phyloP scores from a whole-genome alignment of 2,797 vertebrate species.

The Onychomys arenicola region DNA sequence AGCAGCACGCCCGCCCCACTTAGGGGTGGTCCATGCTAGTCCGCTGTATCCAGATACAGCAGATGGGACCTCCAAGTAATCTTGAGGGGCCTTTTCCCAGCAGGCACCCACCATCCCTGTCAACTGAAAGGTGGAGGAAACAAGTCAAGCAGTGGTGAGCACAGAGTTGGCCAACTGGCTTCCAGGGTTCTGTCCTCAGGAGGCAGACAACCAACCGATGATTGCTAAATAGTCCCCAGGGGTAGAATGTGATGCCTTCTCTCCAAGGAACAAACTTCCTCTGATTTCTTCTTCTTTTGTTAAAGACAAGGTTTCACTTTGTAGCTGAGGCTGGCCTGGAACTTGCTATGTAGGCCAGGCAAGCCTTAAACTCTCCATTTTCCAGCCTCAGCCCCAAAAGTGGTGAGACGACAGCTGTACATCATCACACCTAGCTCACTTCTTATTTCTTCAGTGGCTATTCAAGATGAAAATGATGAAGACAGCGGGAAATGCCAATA shows the following conservation, averaged over 20 bases:
- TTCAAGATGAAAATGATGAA: slow-evolving; percentile 27
- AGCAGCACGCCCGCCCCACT: not conserved
- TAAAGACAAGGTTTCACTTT: not conserved
- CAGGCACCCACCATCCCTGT: slow-evolving; percentile 13
- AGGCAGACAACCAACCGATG: slow-evolving; percentile 57
- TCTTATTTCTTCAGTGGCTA: slow-evolving; percentile 24
- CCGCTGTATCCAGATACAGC: slow-evolving; percentile 17
- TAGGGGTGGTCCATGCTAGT: not conserved
- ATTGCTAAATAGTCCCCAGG: slow-evolving; percentile 45
- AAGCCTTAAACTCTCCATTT: not conserved
- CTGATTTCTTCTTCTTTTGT: not conserved
- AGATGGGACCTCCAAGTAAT: slow-evolving; percentile 23
- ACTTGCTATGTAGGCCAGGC: not conserved
- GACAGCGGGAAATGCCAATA: not conserved
- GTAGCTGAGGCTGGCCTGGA: not conserved
- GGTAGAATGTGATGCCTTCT: slow-evolving; percentile 29
- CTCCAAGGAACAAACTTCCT: slow-evolving; percentile 47
- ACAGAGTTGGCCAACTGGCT: not conserved
- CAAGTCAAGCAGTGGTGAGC: not conserved
- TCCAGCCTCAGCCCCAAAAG: not conserved
- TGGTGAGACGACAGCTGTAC: not conserved
- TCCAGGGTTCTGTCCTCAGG: slow-evolving; percentile 43
- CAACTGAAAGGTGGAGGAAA: not conserved
- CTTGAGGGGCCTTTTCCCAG: slow-evolving; percentile 1
- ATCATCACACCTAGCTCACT: no score